Base-by-base conservation (phyloP, 2,888 invertebrate species). In the Emesis russula region DNA sequence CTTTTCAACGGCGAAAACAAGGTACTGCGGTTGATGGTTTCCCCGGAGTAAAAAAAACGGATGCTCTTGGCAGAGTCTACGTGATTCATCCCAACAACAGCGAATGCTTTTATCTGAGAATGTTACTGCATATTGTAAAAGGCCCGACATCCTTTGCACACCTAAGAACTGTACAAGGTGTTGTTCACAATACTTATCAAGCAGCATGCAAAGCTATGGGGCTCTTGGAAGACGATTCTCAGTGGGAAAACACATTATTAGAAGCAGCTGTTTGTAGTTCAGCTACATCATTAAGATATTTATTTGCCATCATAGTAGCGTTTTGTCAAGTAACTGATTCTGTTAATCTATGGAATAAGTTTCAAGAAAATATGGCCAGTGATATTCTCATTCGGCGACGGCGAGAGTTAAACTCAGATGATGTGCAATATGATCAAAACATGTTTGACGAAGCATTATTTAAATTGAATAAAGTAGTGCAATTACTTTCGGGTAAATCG, bases 131-230 rank as follows among this genome's bases (percentile, higher is more conserved):
- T 87, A 25, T 92, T 81, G 93, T 96, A 75, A 89, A 87, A 75
- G 96, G 95, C 73, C 95, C 95, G 63, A 94, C 90, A 82, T 96
- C 95, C 48, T 96, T 96, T 94, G 78, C 87, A 86, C 81, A 91
- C 83, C 83, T 91, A 38, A 87, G 76, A 89, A 68, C 86, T 88
- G 87, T 91, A 78, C 84, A 90, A 88, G 89, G 91, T 89, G 86
- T 92, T 87, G 15, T 89, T 90, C 78, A 88, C 82, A 83, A 82
- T 85, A 93, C 92, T 83, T 92, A 86, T 86, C 88, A 90, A 92
- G 85, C 89, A 89, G 75, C 89, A 79, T 96, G 95, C 78, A 84
- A 88, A 79, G 88, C 88, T 88, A 87, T 91, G 89, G 93, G 94
- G 44, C 91, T 93, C 79, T 91, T 95, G 86, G 94, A 93, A 94